Evolutionary conservation across 2,888 invertebrate species (phyloP).

Genomic region (Carpatolechia fugitivella): DNA sequence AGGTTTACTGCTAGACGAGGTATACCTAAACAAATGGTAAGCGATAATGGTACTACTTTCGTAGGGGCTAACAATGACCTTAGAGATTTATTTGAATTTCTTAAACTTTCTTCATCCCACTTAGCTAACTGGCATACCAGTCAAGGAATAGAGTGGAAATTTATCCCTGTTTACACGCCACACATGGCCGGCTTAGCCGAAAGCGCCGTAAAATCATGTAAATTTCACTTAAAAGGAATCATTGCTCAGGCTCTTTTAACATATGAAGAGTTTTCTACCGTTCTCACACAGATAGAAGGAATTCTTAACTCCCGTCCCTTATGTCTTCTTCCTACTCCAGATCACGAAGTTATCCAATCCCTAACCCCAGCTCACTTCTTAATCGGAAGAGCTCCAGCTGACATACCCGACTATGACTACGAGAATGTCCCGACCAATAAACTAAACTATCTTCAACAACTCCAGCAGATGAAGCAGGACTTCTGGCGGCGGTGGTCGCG

Average conservation of each 20-base stretch:
- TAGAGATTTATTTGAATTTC: background rate
- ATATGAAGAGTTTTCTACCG: conserved; percentile 13
- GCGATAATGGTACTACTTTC: conserved; percentile 17
- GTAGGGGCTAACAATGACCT: conserved; percentile 15
- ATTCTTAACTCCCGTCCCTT: conserved; percentile 13
- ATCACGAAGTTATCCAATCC: conserved; percentile 1
- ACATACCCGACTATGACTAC: conserved; percentile 15
- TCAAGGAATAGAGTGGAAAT: conserved; percentile 4
- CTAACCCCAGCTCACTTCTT: conserved; percentile 17
- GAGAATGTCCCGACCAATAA: background rate
- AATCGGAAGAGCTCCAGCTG: conserved; percentile 6
- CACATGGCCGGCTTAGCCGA: conserved; percentile 7
- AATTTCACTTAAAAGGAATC: conserved; percentile 13
- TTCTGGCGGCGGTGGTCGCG: conserved; percentile 14
- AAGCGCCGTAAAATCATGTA: conserved; percentile 10
- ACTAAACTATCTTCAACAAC: conserved; percentile 12
- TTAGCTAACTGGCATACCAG: background rate
- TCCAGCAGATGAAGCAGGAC: conserved; percentile 13
- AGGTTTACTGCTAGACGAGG: conserved; percentile 18
- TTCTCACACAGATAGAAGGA: conserved; percentile 14
- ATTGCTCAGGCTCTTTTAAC: conserved; percentile 7
- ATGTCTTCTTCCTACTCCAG: background rate
- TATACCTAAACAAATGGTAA: conserved; percentile 11
- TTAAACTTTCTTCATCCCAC: background rate
- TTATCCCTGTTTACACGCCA: conserved; percentile 4